These are phyloP conservation scores for Leuctra nigra DNA, from an alignment of 2,888 invertebrate genomes.

Conservation along the genomic window DNA sequence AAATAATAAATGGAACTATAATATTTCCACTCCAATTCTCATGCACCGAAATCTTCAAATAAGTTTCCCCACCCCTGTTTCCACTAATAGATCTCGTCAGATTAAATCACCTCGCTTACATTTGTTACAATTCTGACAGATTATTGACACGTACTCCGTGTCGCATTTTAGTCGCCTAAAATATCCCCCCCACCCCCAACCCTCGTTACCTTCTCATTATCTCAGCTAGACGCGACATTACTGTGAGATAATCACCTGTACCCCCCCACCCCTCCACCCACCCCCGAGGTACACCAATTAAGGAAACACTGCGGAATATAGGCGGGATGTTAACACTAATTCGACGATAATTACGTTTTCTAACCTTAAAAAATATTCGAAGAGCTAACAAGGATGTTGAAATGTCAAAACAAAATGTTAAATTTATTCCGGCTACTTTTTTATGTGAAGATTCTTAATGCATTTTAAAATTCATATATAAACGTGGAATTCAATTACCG, in stretches of 20 bases:
- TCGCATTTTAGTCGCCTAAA: background rate
- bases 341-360: background rate
- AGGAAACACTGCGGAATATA: background rate
- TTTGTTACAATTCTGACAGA: background rate
- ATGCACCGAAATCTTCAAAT: too few relatives aligned
- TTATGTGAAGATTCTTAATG: too few relatives aligned
- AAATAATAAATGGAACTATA: too few relatives aligned
- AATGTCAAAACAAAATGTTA: slow-evolving; percentile 5
- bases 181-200: background rate
- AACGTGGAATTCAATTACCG: too few relatives aligned
- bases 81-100: background rate
- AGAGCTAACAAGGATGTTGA: background rate
- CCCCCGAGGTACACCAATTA: background rate
- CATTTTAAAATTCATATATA: too few relatives aligned
- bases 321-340: background rate
- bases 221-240: background rate
- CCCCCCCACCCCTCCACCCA: background rate
- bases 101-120: background rate
- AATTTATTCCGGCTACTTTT: too few relatives aligned
- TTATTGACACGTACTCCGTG: background rate
- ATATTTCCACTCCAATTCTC: too few relatives aligned
- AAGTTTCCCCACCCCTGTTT: background rate
- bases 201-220: background rate
- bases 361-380: background rate
- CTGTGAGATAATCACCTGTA: background rate